Percentiles rank a stretch among this genome's conserved stretches.
Evolutionary conservation across 2,113 vertebrate genomes (phyloP).

Genomic region (Rhipidura dahli): DNA sequence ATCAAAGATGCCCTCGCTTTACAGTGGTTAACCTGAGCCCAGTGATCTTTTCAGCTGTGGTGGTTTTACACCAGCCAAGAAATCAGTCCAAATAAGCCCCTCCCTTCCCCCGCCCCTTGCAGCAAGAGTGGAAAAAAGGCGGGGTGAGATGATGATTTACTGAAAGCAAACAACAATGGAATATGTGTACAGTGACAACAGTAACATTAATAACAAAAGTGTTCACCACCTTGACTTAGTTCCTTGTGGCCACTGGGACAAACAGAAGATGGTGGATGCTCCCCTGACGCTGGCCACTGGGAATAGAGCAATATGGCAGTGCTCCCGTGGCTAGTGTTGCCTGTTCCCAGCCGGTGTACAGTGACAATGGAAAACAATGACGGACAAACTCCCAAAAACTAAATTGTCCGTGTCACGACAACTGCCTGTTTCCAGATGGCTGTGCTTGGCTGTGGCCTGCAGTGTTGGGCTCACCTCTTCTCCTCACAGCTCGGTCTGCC

Average conservation of each 20-base stretch:
- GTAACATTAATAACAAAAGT: neutral
- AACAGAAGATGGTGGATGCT: neutral
- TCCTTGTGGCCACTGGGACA: accelerated
- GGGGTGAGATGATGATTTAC: neutral
- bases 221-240: neutral
- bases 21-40: neutral
- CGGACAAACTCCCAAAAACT: neutral
- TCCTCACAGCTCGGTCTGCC: accelerated
- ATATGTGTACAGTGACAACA: no score
- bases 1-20: neutral
- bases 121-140: neutral
- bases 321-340: neutral
- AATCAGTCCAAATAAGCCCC: neutral
- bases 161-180: neutral
- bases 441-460: neutral
- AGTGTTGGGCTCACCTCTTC: neutral
- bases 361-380: neutral
- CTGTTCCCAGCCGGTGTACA: neutral
- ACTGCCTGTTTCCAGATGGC: neutral
- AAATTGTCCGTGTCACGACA: accelerated
- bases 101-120: neutral
- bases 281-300: neutral
- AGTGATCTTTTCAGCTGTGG: neutral
- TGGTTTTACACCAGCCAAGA: neutral
- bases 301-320: neutral